These are phyloP conservation scores for Drosophila suzukii DNA, from an alignment of 1,140 invertebrate genomes.

Conservation along the genomic window DNA sequence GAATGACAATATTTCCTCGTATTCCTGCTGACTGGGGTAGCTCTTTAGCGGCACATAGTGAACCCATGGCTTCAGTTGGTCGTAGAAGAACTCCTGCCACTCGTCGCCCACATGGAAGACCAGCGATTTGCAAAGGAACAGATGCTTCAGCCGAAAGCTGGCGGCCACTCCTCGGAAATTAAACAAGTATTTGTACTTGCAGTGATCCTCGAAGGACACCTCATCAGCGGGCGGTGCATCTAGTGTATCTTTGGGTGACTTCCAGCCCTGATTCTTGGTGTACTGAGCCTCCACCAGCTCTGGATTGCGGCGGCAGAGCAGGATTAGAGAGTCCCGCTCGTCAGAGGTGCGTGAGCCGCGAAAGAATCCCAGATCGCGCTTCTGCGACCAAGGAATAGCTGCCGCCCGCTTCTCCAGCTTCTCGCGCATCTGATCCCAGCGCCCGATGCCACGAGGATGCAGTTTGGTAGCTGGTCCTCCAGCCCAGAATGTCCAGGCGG, in stretches of 20 bases:
- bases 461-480: constrained; percentile 97
- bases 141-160: constrained; percentile 98
- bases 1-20: constrained; percentile 91
- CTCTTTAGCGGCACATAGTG: constrained; percentile 96
- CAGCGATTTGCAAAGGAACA: constrained; percentile 97
- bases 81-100: constrained; percentile 98
- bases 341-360: constrained; percentile 96
- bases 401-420: constrained; percentile 89
- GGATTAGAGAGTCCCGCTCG: constrained; percentile 95
- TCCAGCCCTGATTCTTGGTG: constrained; percentile 99
- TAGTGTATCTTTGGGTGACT: constrained; percentile 95
- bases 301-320: constrained; percentile 92
- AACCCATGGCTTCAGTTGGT: constrained; percentile 95
- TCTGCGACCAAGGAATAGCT: constrained; percentile 91
- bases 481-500: constrained; percentile 99
- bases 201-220: constrained; percentile 96
- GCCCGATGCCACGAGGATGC: constrained; percentile 95
- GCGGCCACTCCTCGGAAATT: constrained; percentile 98
- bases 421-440: constrained; percentile 94
- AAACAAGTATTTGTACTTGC: constrained; percentile 97
- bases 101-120: constrained; percentile 98
- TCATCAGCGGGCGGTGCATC: constrained; percentile 92
- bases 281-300: constrained; percentile 96
- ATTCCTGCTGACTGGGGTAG: constrained; percentile 88
- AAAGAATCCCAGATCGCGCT: constrained; percentile 93